Evolutionary conservation across 2,797 vertebrate species (phyloP).

Genomic region (Trachops cirrhosus): DNA sequence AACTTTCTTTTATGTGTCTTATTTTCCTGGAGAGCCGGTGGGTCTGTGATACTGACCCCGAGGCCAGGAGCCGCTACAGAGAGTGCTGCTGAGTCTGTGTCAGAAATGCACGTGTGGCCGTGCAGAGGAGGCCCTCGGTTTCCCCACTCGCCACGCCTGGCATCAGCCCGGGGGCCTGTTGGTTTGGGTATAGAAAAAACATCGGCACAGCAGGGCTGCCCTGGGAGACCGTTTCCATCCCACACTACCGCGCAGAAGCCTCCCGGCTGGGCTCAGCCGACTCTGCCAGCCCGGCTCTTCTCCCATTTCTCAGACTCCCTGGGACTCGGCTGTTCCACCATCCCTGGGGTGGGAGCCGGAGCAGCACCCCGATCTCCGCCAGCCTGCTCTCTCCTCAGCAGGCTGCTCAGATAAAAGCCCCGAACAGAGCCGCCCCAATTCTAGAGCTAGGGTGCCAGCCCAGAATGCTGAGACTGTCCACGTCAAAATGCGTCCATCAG

Average conservation of each 20-base stretch:
- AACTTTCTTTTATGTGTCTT: neutral
- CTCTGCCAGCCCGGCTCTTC: neutral
- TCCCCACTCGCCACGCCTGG: fast-evolving
- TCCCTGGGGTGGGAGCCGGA: neutral
- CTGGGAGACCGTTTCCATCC: fast-evolving
- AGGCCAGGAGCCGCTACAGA: too few species aligned
- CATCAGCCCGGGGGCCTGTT: neutral
- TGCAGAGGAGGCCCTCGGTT: too few species aligned
- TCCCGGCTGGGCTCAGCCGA: neutral
- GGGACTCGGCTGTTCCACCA: neutral
- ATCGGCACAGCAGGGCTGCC: neutral
- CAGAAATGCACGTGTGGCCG: fast-evolving
- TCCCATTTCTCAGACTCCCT: neutral
- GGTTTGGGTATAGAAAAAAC: neutral
- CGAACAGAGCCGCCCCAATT: neutral
- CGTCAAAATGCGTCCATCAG: fast-evolving
- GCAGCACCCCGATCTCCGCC: neutral
- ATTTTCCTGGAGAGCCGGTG: neutral
- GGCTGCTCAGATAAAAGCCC: neutral
- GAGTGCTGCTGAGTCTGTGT: fast-evolving
- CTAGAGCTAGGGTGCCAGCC: neutral
- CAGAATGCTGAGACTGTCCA: neutral
- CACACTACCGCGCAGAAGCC: too few species aligned
- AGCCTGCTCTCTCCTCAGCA: neutral
- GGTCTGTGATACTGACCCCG: neutral